Percentiles rank a stretch among this genome's conserved stretches.
phyloP scores from a whole-genome alignment of 2,113 vertebrate genomes.

The Cavia aperea region DNA sequence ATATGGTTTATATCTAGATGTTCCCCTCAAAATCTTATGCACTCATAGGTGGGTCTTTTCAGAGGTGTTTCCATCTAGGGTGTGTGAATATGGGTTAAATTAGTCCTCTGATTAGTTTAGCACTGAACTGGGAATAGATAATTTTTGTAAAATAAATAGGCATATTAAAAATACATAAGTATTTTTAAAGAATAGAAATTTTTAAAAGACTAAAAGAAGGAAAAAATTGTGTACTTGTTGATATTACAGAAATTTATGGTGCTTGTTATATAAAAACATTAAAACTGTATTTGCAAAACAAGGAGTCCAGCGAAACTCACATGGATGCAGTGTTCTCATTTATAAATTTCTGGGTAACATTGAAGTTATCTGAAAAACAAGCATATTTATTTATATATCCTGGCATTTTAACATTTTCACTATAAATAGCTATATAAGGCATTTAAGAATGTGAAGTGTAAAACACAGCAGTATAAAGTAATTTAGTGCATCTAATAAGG shows the following conservation, averaged over 20 bases:
- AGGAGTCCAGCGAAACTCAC: constrained; percentile 46
- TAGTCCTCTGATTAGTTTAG: not conserved
- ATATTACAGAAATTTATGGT: not conserved
- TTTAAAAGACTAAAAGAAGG: not conserved
- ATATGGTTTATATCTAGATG: not conserved
- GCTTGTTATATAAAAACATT: not conserved
- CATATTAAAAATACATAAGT: not conserved
- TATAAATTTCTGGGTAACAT: constrained; percentile 47
- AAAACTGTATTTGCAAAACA: not conserved
- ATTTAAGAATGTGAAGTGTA: not conserved
- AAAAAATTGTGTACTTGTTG: not conserved
- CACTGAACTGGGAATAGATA: not conserved
- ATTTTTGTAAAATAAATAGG: not conserved
- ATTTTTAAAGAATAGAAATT: not conserved
- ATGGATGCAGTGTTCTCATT: constrained; percentile 32
- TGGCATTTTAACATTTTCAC: constrained; percentile 31
- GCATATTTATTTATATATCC: not conserved
- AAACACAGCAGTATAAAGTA: not conserved
- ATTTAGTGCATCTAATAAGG: not conserved
- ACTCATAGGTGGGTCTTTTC: not conserved
- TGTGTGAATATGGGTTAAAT: not conserved
- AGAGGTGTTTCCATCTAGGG: not conserved
- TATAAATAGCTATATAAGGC: not conserved
- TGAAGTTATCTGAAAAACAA: constrained; percentile 51
- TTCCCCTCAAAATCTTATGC: not conserved